phyloP scores from a whole-genome alignment of 2,797 vertebrate species.

The Anguilla marmorata region DNA sequence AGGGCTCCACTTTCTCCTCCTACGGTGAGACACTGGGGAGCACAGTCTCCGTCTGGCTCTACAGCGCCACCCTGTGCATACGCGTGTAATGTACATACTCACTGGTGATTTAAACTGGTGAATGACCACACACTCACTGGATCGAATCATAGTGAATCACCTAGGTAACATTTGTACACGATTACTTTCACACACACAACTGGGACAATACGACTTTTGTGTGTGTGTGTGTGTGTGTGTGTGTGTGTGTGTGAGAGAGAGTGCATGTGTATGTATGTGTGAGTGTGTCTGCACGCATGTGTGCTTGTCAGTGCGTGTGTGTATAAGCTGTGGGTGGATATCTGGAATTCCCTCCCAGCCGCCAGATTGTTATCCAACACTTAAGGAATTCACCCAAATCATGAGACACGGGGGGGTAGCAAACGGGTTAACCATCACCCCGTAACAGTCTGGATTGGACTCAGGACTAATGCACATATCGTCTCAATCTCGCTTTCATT shows the following conservation, averaged over 20 bases:
- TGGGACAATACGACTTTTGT: constrained; percentile 34
- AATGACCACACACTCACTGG: not conserved
- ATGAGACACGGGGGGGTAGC: not conserved
- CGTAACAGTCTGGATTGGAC: not conserved
- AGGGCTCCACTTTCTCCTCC: constrained; percentile 69
- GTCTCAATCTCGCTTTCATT: not conserved
- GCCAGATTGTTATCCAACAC: constrained; percentile 33
- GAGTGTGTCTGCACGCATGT: constrained; percentile 12
- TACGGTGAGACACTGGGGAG: constrained; percentile 75
- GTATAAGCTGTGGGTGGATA: constrained; percentile 19
- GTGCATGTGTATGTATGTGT: constrained; percentile 12
- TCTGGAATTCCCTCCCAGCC: constrained; percentile 33
- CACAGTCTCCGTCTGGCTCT: not conserved
- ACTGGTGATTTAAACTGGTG: not conserved
- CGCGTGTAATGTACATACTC: not conserved
- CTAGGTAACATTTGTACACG: constrained; percentile 62
- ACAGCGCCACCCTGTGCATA: not conserved
- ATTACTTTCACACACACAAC: constrained; percentile 22
- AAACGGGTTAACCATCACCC: not conserved
- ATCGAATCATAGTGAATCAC: constrained; percentile 58
- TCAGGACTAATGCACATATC: not conserved
- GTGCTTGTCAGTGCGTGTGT: constrained; percentile 1
- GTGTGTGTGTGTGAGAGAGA: constrained; percentile 35
- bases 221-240: constrained; percentile 33
- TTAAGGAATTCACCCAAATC: constrained; percentile 31